phyloP scores from a whole-genome alignment of 2,797 vertebrate genomes.

The Falco columbarius region DNA sequence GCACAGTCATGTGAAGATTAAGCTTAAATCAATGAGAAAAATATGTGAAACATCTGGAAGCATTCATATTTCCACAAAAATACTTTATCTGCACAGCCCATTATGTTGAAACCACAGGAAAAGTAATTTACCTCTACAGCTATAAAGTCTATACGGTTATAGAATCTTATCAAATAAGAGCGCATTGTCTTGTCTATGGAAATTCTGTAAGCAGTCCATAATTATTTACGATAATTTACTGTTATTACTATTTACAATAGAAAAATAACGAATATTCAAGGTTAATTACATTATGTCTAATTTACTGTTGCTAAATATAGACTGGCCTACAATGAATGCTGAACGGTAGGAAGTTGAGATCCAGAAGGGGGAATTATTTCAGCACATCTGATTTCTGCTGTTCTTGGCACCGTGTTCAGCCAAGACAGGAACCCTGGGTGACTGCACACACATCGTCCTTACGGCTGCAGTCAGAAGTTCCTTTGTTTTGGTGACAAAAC shows the following conservation, averaged over 20 bases:
- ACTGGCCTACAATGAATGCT: not conserved
- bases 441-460: not conserved
- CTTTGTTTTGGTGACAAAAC: not conserved
- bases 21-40: slow-evolving; percentile 26
- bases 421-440: not conserved
- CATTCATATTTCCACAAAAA: not conserved
- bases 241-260: slow-evolving; percentile 12
- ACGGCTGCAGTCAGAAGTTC: rapidly evolving
- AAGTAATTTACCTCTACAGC: slow-evolving; percentile 22
- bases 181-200: slow-evolving; percentile 27
- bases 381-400: not conserved
- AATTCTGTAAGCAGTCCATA: slow-evolving; percentile 37
- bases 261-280: slow-evolving; percentile 28
- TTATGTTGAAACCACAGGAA: not conserved
- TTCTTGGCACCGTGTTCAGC: not conserved
- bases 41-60: slow-evolving; percentile 4
- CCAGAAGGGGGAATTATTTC: not conserved
- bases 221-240: slow-evolving; percentile 53
- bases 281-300: slow-evolving; percentile 6
- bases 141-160: not conserved
- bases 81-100: not conserved
- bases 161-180: slow-evolving; percentile 25
- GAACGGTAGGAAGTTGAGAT: not conserved
- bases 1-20: not conserved
- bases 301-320: slow-evolving; percentile 25